Evolutionary conservation across 1,140 invertebrate genomes (phyloP).

Genomic region (Eriocheir sinensis): DNA sequence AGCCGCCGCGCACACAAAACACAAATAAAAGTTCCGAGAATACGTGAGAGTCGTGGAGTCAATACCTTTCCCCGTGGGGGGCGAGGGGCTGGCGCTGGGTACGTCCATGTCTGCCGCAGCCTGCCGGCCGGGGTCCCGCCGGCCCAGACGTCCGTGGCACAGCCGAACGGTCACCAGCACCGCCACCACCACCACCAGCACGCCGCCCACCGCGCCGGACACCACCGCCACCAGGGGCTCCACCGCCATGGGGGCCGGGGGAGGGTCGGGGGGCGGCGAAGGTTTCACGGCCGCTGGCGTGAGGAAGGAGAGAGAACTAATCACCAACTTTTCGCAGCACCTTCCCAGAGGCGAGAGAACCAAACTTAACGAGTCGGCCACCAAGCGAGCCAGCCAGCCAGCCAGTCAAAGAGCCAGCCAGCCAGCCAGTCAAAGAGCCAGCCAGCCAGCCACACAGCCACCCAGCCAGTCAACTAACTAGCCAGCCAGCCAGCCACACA

Average conservation of each 20-base stretch:
- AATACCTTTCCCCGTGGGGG: slow-evolving; percentile 1
- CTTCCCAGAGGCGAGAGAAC: neutral
- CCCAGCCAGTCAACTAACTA: neutral
- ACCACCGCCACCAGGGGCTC: neutral
- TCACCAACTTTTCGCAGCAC: neutral
- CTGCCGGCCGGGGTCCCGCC: neutral
- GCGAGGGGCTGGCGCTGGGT: neutral
- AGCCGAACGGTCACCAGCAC: neutral
- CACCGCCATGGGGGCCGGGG: neutral
- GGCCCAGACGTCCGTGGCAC: neutral
- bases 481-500: too few species aligned
- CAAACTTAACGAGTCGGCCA: too few species aligned
- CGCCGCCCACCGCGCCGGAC: neutral
- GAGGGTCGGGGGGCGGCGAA: neutral
- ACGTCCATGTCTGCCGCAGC: neutral
- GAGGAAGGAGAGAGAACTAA: slow-evolving; percentile 2
- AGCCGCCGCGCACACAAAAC: neutral
- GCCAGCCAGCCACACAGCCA: too few species aligned
- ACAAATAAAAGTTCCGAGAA: neutral
- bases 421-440: too few species aligned
- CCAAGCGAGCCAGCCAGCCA: neutral
- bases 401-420: neutral
- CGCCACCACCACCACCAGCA: neutral
- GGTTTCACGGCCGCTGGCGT: neutral
- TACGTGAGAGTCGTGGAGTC: neutral